Evolutionary conservation across 2,888 invertebrate species (phyloP).

Genomic region (Stramonita haemastoma): DNA sequence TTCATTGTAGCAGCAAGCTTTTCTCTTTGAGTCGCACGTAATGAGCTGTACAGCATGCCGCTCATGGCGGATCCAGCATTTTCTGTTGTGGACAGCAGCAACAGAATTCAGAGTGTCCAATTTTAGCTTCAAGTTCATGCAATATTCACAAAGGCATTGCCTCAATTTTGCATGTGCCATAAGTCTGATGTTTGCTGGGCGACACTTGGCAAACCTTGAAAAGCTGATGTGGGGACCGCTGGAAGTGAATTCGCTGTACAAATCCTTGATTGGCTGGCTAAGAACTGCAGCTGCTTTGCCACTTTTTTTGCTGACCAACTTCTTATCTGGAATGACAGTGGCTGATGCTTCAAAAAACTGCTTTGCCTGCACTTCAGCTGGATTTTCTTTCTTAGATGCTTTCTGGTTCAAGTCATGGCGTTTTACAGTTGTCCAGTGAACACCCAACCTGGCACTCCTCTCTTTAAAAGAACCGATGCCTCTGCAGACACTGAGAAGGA

Average conservation of each 20-base stretch:
- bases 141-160: conserved; percentile 23
- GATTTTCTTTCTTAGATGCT: not conserved
- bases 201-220: conserved; percentile 21
- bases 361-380: not conserved
- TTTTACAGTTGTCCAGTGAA: not conserved
- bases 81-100: not conserved
- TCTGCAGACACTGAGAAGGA: not conserved
- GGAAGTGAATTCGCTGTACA: not conserved
- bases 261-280: not conserved
- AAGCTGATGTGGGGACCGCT: not conserved
- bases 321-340: not conserved
- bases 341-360: not conserved
- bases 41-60: not conserved
- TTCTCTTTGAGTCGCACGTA: not conserved
- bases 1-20: not conserved
- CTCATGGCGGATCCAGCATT: conserved; percentile 4
- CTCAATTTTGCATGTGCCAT: conserved; percentile 3
- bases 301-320: conserved; percentile 5
- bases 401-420: not conserved
- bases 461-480: not conserved
- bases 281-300: conserved; percentile 2
- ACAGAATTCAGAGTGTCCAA: not conserved
- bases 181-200: not conserved
- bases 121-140: not conserved
- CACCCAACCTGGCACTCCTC: conserved; percentile 1